Evolutionary conservation across 2,797 vertebrate species (phyloP).

Genomic region (Enoplosus armatus): DNA sequence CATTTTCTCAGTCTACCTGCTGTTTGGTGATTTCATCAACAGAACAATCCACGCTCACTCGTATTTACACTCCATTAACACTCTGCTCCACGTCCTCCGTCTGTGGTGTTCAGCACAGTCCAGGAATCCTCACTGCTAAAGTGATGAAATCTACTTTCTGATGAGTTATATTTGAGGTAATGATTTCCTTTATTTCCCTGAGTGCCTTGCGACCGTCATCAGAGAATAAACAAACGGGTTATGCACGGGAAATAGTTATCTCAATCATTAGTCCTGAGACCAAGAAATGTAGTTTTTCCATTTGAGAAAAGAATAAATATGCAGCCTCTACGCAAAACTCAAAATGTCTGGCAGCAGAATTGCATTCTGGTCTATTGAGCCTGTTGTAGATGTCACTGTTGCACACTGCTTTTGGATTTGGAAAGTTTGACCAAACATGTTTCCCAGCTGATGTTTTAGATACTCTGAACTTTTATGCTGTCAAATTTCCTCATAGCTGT

Average conservation of each 20-base stretch:
- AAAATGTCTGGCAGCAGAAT: too few species aligned
- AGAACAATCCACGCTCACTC: not conserved
- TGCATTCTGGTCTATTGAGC: not conserved
- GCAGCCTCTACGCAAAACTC: not conserved
- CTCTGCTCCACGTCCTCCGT: not conserved
- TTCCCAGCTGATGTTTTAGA: not conserved
- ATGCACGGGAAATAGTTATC: not conserved
- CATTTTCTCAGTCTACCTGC: not conserved
- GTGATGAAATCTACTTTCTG: not conserved
- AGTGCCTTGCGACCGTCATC: not conserved
- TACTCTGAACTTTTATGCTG: too few species aligned
- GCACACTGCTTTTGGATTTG: not conserved
- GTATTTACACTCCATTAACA: not conserved
- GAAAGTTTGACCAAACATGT: not conserved
- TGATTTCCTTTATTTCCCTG: too few species aligned
- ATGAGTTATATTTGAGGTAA: not conserved
- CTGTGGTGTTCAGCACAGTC: not conserved
- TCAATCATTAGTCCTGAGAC: not conserved
- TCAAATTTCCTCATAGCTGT: too few species aligned
- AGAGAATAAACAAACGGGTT: not conserved
- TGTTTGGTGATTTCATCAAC: not conserved
- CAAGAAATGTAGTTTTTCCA: not conserved
- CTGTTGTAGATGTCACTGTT: not conserved
- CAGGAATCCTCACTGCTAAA: not conserved
- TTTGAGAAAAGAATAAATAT: not conserved